phyloP scores from a whole-genome alignment of 1,140 invertebrate genomes.

The Tribolium castaneum region DNA sequence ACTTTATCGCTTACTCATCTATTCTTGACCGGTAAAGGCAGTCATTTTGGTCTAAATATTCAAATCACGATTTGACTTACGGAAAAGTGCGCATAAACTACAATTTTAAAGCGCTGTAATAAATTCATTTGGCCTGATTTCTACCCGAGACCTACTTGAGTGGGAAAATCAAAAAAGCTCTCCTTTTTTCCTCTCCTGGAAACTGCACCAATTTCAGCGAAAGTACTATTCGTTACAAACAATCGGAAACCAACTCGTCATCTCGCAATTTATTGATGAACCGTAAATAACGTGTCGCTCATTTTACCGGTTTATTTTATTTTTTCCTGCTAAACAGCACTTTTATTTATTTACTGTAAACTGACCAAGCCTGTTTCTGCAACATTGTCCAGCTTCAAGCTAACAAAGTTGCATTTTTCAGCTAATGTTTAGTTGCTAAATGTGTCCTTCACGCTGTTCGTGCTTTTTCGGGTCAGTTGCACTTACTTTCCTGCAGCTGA shows the following conservation, averaged over 20 bases:
- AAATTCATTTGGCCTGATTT: conserved; percentile 18
- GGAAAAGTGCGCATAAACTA: conserved; percentile 5
- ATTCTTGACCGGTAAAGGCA: background rate
- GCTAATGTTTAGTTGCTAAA: background rate
- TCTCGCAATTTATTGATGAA: conserved; percentile 6
- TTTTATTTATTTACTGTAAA: conserved; percentile 35
- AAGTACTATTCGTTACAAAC: conserved; percentile 1
- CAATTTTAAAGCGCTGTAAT: conserved; percentile 8
- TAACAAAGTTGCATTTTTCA: background rate
- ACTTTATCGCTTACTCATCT: background rate
- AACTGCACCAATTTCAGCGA: conserved; percentile 7
- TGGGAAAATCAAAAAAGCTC: background rate
- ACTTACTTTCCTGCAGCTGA: conserved; percentile 44
- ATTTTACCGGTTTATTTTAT: conserved; percentile 4
- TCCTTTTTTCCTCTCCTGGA: background rate
- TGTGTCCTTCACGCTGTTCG: conserved; percentile 14
- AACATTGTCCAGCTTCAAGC: background rate
- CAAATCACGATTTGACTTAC: conserved; percentile 13
- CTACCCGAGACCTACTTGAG: conserved; percentile 22
- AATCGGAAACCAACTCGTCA: conserved; percentile 2
- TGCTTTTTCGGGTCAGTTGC: conserved; percentile 23
- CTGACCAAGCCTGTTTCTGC: conserved; percentile 2
- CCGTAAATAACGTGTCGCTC: conserved; percentile 5
- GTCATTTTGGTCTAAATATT: background rate
- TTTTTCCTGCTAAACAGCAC: conserved; percentile 8